A percentile compares a stretch with the other conserved stretches of the same genome.
Evolutionary conservation across 2,113 vertebrate genomes (phyloP).

Genomic region (Tachysurus vachellii): DNA sequence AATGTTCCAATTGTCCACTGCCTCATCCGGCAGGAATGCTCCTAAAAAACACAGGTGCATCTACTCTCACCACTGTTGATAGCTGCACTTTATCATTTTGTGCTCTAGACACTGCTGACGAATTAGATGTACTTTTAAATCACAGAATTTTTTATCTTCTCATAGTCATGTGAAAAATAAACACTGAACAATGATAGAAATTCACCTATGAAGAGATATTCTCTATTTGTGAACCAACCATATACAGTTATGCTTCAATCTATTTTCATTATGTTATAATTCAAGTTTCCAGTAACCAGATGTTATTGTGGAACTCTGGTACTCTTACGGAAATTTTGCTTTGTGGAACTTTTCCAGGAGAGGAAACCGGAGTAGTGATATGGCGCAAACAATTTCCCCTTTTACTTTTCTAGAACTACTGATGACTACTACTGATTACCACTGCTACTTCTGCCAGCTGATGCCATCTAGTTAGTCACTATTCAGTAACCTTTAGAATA

Average conservation of each 20-base stretch:
- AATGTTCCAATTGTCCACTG: conserved; percentile 46
- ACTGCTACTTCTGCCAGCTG: not conserved
- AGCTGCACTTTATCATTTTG: conserved; percentile 1
- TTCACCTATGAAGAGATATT: not conserved
- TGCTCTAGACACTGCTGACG: not conserved
- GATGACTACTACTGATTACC: not conserved
- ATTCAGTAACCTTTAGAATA: conserved; percentile 34
- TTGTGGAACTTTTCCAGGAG: conserved; percentile 14
- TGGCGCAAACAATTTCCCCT: conserved; percentile 11
- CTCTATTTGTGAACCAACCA: not conserved
- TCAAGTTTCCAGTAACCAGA: not conserved
- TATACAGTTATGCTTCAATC: not conserved
- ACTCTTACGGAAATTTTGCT: not conserved
- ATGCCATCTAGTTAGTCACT: conserved; percentile 31
- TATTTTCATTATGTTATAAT: not conserved
- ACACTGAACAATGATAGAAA: not conserved
- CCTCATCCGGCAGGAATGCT: conserved; percentile 46
- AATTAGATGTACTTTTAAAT: not conserved
- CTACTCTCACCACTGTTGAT: conserved; percentile 30
- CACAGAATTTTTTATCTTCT: not conserved
- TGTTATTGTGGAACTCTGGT: not conserved
- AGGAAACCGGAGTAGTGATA: not conserved
- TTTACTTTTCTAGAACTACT: not conserved
- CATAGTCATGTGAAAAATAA: not conserved
- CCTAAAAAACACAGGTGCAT: conserved; percentile 53